These are phyloP conservation scores for Okapia johnstoni DNA, from an alignment of 2,113 vertebrate species.

Conservation along the genomic window DNA sequence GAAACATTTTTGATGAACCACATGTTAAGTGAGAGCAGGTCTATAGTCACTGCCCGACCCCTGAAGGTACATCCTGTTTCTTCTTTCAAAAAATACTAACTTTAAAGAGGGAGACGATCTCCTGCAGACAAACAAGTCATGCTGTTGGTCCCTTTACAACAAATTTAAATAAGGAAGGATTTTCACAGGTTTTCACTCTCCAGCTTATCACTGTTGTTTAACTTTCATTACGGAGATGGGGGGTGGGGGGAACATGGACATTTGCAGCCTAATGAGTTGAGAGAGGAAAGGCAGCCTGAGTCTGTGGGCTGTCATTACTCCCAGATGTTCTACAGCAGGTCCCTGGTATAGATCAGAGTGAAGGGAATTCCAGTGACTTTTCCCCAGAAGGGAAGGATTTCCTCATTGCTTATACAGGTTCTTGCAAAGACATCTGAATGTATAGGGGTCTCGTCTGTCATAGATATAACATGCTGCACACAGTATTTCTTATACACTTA, in stretches of 20 bases:
- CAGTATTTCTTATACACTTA: not conserved
- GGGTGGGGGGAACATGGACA: not conserved
- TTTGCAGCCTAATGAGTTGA: not conserved
- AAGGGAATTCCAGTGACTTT: not conserved
- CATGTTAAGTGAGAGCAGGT: not conserved
- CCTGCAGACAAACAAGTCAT: not conserved
- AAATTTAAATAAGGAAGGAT: not conserved
- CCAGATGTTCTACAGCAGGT: not conserved
- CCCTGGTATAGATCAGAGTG: fast-evolving
- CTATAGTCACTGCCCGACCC: not conserved
- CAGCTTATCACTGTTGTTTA: not conserved
- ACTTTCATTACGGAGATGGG: no score
- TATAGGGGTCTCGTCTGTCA: not conserved
- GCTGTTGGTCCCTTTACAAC: not conserved
- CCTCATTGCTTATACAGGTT: not conserved
- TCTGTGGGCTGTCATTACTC: not conserved
- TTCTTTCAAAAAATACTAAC: slow-evolving; percentile 1
- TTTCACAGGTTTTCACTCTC: not conserved
- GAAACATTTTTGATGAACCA: not conserved
- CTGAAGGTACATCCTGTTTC: not conserved
- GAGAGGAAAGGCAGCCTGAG: not conserved
- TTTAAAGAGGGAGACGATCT: not conserved
- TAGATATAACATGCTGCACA: not conserved
- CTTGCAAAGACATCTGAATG: not conserved
- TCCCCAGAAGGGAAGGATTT: not conserved